phyloP scores from a whole-genome alignment of 1,140 invertebrate genomes.

The Oncopeltus fasciatus region DNA sequence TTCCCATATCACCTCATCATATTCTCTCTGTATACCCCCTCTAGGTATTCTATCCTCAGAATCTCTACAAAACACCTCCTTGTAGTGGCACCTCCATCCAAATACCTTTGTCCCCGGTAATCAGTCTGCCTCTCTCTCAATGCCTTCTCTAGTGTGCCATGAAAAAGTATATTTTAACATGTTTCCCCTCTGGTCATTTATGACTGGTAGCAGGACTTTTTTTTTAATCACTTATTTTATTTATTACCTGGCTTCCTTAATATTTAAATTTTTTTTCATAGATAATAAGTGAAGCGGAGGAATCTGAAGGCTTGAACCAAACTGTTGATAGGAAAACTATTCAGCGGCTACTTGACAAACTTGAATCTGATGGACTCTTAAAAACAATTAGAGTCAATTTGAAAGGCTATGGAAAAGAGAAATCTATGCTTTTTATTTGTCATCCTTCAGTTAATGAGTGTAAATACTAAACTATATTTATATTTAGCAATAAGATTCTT shows the following conservation, averaged over 20 bases:
- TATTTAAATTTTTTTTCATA: conserved; percentile 15
- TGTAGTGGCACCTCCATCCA: too few species aligned
- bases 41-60: too few species aligned
- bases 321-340: conserved; percentile 48
- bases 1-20: too few species aligned
- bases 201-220: too few species aligned
- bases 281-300: conserved; percentile 37
- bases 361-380: conserved; percentile 41
- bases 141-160: neutral
- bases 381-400: conserved; percentile 42
- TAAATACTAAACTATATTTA: too few species aligned
- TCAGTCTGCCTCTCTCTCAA: too few species aligned
- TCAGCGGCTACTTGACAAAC: conserved; percentile 37
- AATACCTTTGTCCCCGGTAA: too few species aligned
- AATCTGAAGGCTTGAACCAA: conserved; percentile 37
- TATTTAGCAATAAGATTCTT: too few species aligned
- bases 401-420: conserved; percentile 32
- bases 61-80: too few species aligned
- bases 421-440: conserved; percentile 40
- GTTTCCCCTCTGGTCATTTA: conserved; percentile 11
- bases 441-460: conserved; percentile 32
- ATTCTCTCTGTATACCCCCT: too few species aligned
- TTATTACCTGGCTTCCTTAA: too few species aligned
- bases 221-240: too few species aligned
- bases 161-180: neutral